These are phyloP conservation scores for Xestia sexstrigata DNA, from an alignment of 2,888 invertebrate genomes.

Conservation along the genomic window DNA sequence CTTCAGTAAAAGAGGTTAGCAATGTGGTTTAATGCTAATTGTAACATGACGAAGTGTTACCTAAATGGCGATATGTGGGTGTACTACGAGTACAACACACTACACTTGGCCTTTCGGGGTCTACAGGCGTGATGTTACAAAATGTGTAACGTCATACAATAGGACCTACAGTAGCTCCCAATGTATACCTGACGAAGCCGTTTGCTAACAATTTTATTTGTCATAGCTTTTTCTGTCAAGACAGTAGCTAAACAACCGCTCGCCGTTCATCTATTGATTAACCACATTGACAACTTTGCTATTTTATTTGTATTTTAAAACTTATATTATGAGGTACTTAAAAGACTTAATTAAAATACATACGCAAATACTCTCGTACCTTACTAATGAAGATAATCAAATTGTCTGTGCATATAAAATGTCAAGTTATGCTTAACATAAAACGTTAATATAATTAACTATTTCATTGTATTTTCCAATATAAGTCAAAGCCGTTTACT, in stretches of 20 bases:
- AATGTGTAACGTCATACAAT: not conserved
- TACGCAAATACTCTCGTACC: not conserved
- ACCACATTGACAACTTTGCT: not conserved
- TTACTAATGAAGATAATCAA: slow-evolving; percentile 9
- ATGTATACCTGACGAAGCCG: not conserved
- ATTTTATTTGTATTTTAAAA: not conserved
- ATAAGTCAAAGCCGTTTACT: not conserved
- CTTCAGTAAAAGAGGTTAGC: not conserved
- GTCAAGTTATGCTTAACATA: not conserved
- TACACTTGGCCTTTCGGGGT: not conserved
- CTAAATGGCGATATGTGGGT: not conserved
- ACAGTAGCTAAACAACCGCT: not conserved
- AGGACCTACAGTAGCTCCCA: not conserved
- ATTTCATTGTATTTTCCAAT: not conserved
- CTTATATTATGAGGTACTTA: not conserved
- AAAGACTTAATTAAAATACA: not conserved
- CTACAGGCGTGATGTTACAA: not conserved
- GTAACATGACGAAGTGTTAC: not conserved
- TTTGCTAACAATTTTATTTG: not conserved
- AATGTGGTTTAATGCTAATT: not conserved
- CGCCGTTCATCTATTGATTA: not conserved
- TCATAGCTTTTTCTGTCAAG: not conserved
- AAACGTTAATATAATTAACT: not conserved
- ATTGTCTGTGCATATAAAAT: not conserved
- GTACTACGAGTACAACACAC: too few relatives aligned